A percentile compares a stretch with the other conserved stretches of the same genome.
phyloP scores from a whole-genome alignment of 2,888 invertebrate species.

The Hetaerina titia region DNA sequence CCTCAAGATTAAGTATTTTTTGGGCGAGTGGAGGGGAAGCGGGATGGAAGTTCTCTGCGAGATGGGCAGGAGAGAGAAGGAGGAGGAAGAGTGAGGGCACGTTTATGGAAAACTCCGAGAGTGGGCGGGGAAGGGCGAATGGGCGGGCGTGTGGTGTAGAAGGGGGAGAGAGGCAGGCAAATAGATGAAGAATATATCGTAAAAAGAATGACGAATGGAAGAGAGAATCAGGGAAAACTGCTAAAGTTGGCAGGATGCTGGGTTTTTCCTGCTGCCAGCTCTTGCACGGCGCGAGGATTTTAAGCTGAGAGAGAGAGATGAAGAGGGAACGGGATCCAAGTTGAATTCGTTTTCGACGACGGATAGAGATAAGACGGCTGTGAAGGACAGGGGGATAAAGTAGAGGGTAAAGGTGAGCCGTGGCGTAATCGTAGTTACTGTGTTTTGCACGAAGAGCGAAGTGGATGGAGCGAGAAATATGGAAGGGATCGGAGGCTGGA shows the following conservation, averaged over 20 bases:
- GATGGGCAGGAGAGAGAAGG: background rate
- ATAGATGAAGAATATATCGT: background rate
- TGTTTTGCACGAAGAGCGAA: background rate
- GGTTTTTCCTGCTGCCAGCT: background rate
- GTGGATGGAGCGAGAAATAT: background rate
- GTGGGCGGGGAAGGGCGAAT: too few species aligned
- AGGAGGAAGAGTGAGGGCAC: background rate
- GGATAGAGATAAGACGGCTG: background rate
- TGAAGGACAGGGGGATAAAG: background rate
- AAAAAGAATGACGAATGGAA: conserved; percentile 13
- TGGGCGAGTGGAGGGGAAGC: background rate
- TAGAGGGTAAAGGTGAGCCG: background rate
- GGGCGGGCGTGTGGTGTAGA: background rate
- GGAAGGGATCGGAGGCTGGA: background rate
- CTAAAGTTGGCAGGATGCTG: background rate
- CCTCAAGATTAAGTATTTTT: conserved; percentile 9
- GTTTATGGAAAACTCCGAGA: background rate
- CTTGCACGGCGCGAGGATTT: background rate
- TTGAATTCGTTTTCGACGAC: background rate
- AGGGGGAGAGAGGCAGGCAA: background rate
- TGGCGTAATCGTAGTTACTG: background rate
- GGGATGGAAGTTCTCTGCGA: background rate
- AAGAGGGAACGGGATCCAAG: background rate
- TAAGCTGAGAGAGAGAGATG: background rate
- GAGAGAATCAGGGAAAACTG: background rate